phyloP scores from a whole-genome alignment of 1,140 invertebrate genomes.

The Ditylenchus dipsaci region DNA sequence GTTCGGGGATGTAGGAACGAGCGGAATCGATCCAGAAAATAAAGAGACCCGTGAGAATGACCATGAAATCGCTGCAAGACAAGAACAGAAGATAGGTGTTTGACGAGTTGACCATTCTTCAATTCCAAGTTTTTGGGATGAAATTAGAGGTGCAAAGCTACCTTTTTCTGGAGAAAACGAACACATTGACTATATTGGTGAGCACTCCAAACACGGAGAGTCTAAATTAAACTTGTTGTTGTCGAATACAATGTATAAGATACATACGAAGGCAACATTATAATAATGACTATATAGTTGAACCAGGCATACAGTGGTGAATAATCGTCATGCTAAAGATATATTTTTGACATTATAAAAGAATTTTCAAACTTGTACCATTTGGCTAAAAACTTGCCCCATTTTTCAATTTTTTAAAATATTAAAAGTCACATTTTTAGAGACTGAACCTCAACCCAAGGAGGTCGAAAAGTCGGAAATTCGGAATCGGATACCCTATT shows the following conservation, averaged over 20 bases:
- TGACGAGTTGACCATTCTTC: slow-evolving; percentile 47
- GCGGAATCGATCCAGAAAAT: slow-evolving; percentile 56
- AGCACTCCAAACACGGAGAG: slow-evolving; percentile 52
- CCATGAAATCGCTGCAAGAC: slow-evolving; percentile 51
- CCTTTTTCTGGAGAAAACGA: slow-evolving; percentile 46
- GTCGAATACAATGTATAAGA: too few relatives aligned
- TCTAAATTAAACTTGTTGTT: too few relatives aligned
- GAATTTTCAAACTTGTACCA: too few relatives aligned
- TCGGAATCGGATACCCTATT: too few relatives aligned
- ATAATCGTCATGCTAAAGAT: slow-evolving; percentile 49
- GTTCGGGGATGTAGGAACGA: slow-evolving; percentile 51
- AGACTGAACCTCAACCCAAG: too few relatives aligned
- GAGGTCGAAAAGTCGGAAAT: too few relatives aligned
- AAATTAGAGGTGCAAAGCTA: not conserved
- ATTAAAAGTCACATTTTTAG: too few relatives aligned
- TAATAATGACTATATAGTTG: slow-evolving; percentile 55
- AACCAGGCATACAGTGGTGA: slow-evolving; percentile 58
- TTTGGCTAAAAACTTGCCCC: too few relatives aligned
- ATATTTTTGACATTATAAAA: slow-evolving; percentile 22
- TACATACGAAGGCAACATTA: slow-evolving; percentile 39
- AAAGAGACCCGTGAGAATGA: slow-evolving; percentile 55
- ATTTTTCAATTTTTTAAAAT: too few relatives aligned
- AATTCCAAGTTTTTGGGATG: too few relatives aligned
- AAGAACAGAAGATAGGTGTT: slow-evolving; percentile 55
- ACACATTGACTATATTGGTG: slow-evolving; percentile 54